Percentiles rank a stretch among this genome's conserved stretches.
These are phyloP conservation scores for Zoanthus gigantus DNA, from an alignment of 92 coral and sea anemone species.

Conservation along the genomic window DNA sequence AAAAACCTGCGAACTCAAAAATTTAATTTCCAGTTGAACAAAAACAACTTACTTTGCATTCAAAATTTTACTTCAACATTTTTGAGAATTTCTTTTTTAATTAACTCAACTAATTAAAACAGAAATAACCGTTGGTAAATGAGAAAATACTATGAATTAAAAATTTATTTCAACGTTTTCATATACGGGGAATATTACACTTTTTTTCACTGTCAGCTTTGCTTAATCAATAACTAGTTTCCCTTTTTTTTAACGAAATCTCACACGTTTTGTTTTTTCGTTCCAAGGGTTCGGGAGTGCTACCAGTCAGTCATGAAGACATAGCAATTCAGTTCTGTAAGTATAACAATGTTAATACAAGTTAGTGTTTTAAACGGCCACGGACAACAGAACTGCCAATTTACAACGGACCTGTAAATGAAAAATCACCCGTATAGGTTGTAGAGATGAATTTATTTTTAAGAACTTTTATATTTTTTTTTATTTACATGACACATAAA, in stretches of 20 bases:
- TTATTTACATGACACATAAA: too few species aligned
- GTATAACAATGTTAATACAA: not conserved
- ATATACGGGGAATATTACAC: too few species aligned
- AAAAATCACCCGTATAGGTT: too few species aligned
- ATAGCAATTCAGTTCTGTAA: slow-evolving; percentile 43
- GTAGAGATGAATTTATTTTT: too few species aligned
- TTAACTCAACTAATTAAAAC: not conserved
- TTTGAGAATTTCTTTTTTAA: not conserved
- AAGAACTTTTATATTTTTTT: too few species aligned
- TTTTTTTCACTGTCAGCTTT: too few species aligned
- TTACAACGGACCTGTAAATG: not conserved
- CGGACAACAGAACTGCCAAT: not conserved
- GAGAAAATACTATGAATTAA: too few species aligned
- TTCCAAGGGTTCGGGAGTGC: slow-evolving; percentile 29
- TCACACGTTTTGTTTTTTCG: not conserved
- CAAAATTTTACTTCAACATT: not conserved
- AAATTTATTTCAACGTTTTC: too few species aligned
- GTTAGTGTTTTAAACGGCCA: too few species aligned
- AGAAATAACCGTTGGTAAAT: not conserved
- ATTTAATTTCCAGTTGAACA: not conserved
- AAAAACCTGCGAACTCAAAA: not conserved
- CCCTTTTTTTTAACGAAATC: not conserved
- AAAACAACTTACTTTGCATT: not conserved
- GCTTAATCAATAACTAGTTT: too few species aligned
- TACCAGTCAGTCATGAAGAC: slow-evolving; percentile 36